A percentile compares a stretch with the other conserved stretches of the same genome.
Conservation (phyloP, 2,113 vertebrate species). For the Hiodon tergisus region DNA sequence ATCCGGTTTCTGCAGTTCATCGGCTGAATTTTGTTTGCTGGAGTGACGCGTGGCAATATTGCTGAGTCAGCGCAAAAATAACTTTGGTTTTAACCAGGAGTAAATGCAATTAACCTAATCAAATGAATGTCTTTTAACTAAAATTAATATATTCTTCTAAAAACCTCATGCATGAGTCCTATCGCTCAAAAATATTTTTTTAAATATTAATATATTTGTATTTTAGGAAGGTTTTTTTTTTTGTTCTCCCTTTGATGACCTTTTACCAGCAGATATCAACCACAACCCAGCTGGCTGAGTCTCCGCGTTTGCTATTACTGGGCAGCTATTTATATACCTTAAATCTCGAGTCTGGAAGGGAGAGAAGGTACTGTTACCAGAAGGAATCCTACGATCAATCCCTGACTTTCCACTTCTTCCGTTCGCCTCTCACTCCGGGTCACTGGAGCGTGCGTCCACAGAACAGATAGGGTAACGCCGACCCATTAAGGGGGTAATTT, state of each 20-base stretch:
- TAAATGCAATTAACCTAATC: no score
- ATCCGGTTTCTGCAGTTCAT: conserved; percentile 9
- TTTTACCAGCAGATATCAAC: conserved; percentile 46
- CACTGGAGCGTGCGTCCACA: conserved; percentile 55
- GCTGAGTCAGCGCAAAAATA: no score
- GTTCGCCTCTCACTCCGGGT: conserved; percentile 50
- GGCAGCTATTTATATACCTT: conserved; percentile 65
- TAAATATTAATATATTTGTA: no score
- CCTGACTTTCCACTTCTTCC: conserved; percentile 50
- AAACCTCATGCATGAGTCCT: no score
- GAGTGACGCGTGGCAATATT: not conserved
- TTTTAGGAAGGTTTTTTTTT: not conserved
- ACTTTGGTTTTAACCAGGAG: no score
- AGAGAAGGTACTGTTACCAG: conserved; percentile 59
- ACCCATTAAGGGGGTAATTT: conserved; percentile 63
- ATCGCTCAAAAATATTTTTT: no score
- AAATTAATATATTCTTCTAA: no score
- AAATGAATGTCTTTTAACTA: no score
- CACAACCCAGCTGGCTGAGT: conserved; percentile 60
- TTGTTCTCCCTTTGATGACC: not conserved
- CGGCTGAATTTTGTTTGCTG: conserved; percentile 29
- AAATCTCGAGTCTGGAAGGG: conserved; percentile 51
- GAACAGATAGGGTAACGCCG: conserved; percentile 69
- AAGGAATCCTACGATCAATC: conserved; percentile 62
- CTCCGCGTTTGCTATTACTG: conserved; percentile 50